These are phyloP conservation scores for Tautogolabrus adspersus DNA, from an alignment of 2,113 vertebrate genomes.

Conservation along the genomic window DNA sequence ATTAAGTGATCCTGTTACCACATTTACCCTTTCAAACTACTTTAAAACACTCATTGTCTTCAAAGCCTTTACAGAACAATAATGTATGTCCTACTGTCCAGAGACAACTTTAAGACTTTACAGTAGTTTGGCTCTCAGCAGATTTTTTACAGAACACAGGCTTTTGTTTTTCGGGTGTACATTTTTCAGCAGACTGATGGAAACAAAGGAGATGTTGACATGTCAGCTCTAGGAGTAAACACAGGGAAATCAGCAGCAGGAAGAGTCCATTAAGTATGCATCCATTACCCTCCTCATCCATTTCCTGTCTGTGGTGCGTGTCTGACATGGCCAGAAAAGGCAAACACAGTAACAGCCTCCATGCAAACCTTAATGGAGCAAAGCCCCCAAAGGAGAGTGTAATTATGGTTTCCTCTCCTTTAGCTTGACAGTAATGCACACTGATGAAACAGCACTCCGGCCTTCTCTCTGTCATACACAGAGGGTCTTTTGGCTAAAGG, in stretches of 20 bases:
- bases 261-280: slow-evolving; percentile 70
- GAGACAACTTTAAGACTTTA: slow-evolving; percentile 21
- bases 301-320: slow-evolving; percentile 75
- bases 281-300: slow-evolving; percentile 76
- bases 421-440: slow-evolving; percentile 69
- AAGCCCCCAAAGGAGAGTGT: slow-evolving; percentile 59
- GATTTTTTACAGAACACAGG: slow-evolving; percentile 34
- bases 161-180: slow-evolving; percentile 19
- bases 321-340: slow-evolving; percentile 63
- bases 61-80: slow-evolving; percentile 8
- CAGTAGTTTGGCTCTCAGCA: slow-evolving; percentile 2
- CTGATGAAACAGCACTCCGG: slow-evolving; percentile 73
- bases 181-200: slow-evolving; percentile 44
- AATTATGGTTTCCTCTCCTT: slow-evolving; percentile 70
- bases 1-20: slow-evolving; percentile 1
- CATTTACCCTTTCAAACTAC: slow-evolving; percentile 10
- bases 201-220: slow-evolving; percentile 61
- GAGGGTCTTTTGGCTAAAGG: slow-evolving; percentile 47
- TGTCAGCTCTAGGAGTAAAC: slow-evolving; percentile 69
- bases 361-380: slow-evolving; percentile 72
- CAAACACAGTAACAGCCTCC: slow-evolving; percentile 65
- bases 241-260: slow-evolving; percentile 69
- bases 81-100: slow-evolving; percentile 5
- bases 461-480: slow-evolving; percentile 50
- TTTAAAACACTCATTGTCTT: slow-evolving; percentile 20